phyloP scores from a whole-genome alignment of 2,888 invertebrate genomes.

The Spilarctia lutea region DNA sequence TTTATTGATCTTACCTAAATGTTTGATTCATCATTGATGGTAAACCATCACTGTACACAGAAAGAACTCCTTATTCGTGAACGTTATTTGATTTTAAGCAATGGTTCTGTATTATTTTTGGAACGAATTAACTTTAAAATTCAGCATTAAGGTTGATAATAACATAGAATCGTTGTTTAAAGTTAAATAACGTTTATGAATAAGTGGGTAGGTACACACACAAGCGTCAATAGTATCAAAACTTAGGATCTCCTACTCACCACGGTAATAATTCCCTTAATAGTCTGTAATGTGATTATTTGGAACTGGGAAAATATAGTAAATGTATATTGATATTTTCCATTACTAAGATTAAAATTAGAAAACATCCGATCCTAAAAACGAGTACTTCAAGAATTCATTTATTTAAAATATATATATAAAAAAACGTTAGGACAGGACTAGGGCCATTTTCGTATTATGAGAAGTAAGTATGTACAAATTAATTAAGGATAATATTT shows the following conservation, averaged over 20 bases:
- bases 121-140: no score
- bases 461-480: conserved; percentile 49
- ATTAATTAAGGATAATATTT: conserved; percentile 60
- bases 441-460: conserved; percentile 33
- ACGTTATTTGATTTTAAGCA: no score
- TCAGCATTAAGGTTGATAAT: no score
- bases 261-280: background rate
- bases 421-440: background rate
- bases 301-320: background rate
- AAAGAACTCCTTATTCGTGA: background rate
- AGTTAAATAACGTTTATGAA: no score
- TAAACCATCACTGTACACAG: background rate
- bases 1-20: no score
- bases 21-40: background rate
- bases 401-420: background rate
- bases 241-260: background rate
- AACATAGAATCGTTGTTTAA: no score
- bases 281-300: no score
- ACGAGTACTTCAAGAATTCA: background rate
- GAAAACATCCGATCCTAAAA: background rate
- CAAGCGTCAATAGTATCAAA: background rate
- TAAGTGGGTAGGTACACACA: no score
- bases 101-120: no score
- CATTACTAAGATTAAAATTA: background rate
- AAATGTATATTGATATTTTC: background rate